These are phyloP conservation scores for Charadrius vociferus DNA, from an alignment of 2,113 vertebrate species.

Conservation along the genomic window DNA sequence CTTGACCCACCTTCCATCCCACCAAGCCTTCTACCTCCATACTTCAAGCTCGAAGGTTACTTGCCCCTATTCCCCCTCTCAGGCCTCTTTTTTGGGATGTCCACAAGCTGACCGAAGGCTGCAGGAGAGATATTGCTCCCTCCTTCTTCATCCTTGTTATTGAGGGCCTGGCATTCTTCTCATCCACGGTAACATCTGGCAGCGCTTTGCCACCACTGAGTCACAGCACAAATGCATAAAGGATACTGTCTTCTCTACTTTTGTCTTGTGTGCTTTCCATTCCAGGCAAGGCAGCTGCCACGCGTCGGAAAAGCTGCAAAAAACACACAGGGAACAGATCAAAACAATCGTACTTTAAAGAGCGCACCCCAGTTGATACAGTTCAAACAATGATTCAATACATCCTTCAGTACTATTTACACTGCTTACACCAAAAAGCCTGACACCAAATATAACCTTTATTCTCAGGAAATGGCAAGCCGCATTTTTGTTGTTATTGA, in stretches of 20 bases:
- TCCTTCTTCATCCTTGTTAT: not conserved
- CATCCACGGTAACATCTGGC: not conserved
- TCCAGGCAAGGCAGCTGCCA: slow-evolving; percentile 96
- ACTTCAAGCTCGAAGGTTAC: not conserved
- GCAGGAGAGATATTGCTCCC: not conserved
- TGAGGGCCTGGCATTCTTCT: not conserved
- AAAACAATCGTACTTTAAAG: not conserved
- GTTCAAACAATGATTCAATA: not conserved
- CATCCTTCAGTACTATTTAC: not conserved
- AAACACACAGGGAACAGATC: not conserved
- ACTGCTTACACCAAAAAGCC: not conserved
- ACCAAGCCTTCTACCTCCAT: not conserved
- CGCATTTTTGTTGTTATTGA: not conserved
- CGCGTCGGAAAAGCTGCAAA: slow-evolving; percentile 93
- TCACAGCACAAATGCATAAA: slow-evolving; percentile 52
- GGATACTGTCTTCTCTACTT: slow-evolving; percentile 99
- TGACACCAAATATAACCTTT: slow-evolving; percentile 43
- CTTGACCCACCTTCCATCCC: not conserved
- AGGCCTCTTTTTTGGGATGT: not conserved
- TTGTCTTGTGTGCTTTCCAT: slow-evolving; percentile 99
- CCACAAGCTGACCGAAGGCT: not conserved
- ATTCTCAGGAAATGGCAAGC: not conserved
- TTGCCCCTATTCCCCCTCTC: not conserved
- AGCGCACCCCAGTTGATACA: not conserved
- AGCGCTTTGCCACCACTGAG: not conserved